A percentile compares a stretch with the other conserved stretches of the same genome.
These are phyloP conservation scores for Aphelinus certus DNA, from an alignment of 1,140 invertebrate species.

Conservation along the genomic window DNA sequence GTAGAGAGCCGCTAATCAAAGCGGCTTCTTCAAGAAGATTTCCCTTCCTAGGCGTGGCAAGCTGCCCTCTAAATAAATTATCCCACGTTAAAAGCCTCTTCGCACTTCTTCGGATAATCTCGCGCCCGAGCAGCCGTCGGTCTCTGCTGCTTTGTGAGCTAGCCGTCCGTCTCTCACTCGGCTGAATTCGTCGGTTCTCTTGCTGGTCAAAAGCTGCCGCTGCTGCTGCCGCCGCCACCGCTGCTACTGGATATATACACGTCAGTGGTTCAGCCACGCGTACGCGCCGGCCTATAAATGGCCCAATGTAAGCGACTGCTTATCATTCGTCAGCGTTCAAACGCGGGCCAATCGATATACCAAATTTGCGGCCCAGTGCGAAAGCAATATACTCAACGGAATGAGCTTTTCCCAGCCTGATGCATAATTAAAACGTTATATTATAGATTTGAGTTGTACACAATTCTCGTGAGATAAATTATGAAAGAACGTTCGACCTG, in stretches of 20 bases:
- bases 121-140: constrained; percentile 8
- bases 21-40: constrained; percentile 49
- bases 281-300: not conserved
- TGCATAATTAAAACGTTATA: not conserved
- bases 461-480: no score
- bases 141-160: not conserved
- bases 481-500: no score
- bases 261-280: not conserved
- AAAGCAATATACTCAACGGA: not conserved
- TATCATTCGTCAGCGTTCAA: not conserved
- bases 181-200: constrained; percentile 6
- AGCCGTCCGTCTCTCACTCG: not conserved
- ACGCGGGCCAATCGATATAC: not conserved
- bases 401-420: not conserved
- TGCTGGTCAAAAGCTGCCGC: not conserved
- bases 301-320: not conserved
- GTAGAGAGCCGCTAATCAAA: constrained; percentile 46
- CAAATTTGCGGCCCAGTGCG: not conserved
- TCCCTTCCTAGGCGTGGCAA: constrained; percentile 36
- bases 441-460: no score
- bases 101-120: constrained; percentile 53
- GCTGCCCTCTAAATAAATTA: constrained; percentile 53
- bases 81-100: constrained; percentile 52
- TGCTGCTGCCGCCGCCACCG: not conserved
- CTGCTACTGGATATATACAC: not conserved